Evolutionary conservation across 2,888 invertebrate genomes (phyloP), one percentile per base, ranked within the genome.

Genomic region (Drosophila melanosoma): DNA sequence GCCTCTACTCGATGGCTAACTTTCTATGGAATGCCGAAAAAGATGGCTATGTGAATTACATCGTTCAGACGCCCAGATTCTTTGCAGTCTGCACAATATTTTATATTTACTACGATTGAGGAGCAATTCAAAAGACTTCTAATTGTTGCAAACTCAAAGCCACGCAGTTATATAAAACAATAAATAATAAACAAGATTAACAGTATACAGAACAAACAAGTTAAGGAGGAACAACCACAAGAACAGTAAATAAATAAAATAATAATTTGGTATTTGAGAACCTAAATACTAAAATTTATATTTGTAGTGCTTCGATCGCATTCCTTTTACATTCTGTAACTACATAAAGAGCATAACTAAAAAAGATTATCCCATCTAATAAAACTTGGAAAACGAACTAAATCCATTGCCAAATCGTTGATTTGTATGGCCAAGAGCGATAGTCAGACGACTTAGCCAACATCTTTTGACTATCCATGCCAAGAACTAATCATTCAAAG

Each of bases 21-120:
- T 93, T 93, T 67, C 72, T 93, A 5, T 93, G 93, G 93, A 93
- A 93, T 76, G 90, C 91, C 20, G 90, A 91, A 17, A 90, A 83
- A 33, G 93, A 93, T 77, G 92, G 92, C 11, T 91, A 90, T 65
- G 82, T 93, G 6, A 90, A 89, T 26, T 91, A 93, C 56, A 81
- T 83, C 20, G 83, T 91, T 67, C 92, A 93, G 54, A 90, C 86
- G 5, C 90, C 92, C 1, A 89, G 88, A 38, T 91, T 90, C 68
- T 93, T 92, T 76, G 93, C 91, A 20, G 81, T 91, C 65, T 93
- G 91, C 51, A 90, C 91, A 1, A 76, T 93, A 26, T 93, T 91
- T 85, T 93, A 92, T 61, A 69, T 93, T 35, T 93, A 93, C 73
- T 93, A 88, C 72, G 93, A 93, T 76, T 93, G 23, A 66, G 45